phyloP scores from a whole-genome alignment of 2,797 vertebrate genomes.

The Argentina silus region DNA sequence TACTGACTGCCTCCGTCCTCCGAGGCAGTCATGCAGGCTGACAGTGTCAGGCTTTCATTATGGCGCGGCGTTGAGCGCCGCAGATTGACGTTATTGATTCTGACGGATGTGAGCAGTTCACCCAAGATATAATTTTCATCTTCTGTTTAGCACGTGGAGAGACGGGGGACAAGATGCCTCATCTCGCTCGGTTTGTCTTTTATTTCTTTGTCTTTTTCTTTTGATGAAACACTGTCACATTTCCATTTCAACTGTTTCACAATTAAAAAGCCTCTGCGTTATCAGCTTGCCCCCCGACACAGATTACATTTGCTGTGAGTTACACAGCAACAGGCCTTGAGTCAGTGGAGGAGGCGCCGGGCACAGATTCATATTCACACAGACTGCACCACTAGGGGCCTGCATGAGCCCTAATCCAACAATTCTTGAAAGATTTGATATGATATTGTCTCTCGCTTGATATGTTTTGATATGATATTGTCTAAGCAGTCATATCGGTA shows the following conservation, averaged over 20 bases:
- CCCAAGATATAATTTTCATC: slow-evolving; percentile 66
- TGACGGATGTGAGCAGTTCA: slow-evolving; percentile 72
- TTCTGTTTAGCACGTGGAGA: slow-evolving; percentile 66
- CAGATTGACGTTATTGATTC: slow-evolving; percentile 72
- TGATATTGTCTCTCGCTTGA: too few species aligned
- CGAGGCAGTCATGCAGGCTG: not conserved
- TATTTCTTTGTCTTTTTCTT: not conserved
- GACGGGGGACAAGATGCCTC: slow-evolving; percentile 34
- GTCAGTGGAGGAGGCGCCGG: not conserved
- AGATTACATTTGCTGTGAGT: slow-evolving; percentile 5
- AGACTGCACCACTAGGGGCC: too few species aligned
- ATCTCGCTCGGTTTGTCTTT: not conserved
- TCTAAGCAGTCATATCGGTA: too few species aligned
- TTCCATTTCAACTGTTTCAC: slow-evolving; percentile 37
- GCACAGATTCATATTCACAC: too few species aligned
- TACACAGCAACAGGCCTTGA: slow-evolving; percentile 6
- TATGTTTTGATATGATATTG: too few species aligned
- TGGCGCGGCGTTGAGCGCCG: slow-evolving; percentile 44
- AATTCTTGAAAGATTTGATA: too few species aligned
- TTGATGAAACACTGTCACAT: slow-evolving; percentile 38
- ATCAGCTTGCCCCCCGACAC: slow-evolving; percentile 28
- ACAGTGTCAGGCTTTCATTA: slow-evolving; percentile 35
- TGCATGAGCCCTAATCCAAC: too few species aligned
- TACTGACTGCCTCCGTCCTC: slow-evolving; percentile 14
- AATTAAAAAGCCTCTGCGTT: slow-evolving; percentile 27